These are phyloP conservation scores for Aphaenogaster ashmeadi DNA, from an alignment of 1,140 invertebrate genomes.

Conservation along the genomic window DNA sequence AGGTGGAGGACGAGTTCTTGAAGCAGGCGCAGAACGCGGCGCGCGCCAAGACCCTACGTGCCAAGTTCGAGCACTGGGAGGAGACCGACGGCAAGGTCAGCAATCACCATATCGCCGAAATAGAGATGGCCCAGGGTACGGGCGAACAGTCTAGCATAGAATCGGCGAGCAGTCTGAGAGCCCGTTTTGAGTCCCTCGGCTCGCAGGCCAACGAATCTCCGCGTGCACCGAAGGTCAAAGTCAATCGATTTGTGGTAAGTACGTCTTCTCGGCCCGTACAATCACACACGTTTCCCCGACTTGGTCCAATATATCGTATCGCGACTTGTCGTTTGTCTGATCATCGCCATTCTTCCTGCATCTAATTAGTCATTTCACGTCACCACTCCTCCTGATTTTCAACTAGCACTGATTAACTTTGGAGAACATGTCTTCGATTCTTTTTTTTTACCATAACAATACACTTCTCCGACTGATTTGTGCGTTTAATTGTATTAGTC, in stretches of 20 bases:
- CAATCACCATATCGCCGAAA: slow-evolving; percentile 81
- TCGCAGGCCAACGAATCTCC: slow-evolving; percentile 86
- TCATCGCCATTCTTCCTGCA: slow-evolving; percentile 18
- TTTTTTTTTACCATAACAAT: slow-evolving; percentile 14
- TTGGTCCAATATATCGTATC: background rate
- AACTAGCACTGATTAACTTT: background rate
- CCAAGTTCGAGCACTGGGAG: slow-evolving; percentile 97
- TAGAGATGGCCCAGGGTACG: slow-evolving; percentile 86
- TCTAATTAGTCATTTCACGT: slow-evolving; percentile 1
- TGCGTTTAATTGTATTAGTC: background rate
- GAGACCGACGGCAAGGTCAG: slow-evolving; percentile 89
- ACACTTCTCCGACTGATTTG: background rate
- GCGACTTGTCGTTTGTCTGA: slow-evolving; percentile 13
- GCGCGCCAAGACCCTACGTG: slow-evolving; percentile 94
- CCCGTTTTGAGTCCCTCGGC: slow-evolving; percentile 94
- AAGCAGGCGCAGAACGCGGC: slow-evolving; percentile 93
- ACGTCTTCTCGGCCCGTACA: slow-evolving; percentile 22
- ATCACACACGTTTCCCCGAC: background rate
- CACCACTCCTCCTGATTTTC: slow-evolving; percentile 10
- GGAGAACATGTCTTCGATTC: background rate
- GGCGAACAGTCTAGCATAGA: slow-evolving; percentile 90
- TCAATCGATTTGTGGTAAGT: slow-evolving; percentile 96
- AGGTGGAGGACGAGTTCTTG: slow-evolving; percentile 89
- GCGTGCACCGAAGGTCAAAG: slow-evolving; percentile 90
- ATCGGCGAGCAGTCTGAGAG: slow-evolving; percentile 92